A percentile compares a stretch with the other conserved stretches of the same genome.
Conservation (phyloP, 2,113 vertebrate genomes). For the Puntigrus tetrazona region DNA sequence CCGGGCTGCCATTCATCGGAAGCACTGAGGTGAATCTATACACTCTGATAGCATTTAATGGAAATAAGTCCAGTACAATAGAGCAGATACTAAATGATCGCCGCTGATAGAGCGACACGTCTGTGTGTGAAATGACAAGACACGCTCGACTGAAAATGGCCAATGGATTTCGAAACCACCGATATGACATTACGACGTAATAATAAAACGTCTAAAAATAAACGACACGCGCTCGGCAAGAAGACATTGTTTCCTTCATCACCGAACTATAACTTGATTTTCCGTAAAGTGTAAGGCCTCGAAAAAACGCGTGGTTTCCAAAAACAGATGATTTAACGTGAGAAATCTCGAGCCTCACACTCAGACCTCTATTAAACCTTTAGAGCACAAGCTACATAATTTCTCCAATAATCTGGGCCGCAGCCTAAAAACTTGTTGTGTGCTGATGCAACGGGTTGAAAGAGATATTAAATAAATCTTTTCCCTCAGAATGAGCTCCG, state of each 20-base stretch:
- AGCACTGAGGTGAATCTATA: constrained; percentile 39
- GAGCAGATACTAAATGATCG: not conserved
- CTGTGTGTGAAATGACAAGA: constrained; percentile 28
- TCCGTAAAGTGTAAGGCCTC: not conserved
- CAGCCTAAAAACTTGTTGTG: constrained; percentile 50
- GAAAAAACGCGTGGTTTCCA: not conserved
- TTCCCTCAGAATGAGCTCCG: constrained; percentile 44
- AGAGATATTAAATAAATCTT: constrained; percentile 65
- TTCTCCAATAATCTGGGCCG: constrained; percentile 51
- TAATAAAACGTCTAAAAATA: not conserved
- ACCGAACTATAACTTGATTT: constrained; percentile 44
- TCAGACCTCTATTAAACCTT: constrained; percentile 36
- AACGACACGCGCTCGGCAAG: constrained; percentile 33
- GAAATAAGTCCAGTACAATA: constrained; percentile 37
- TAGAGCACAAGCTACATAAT: constrained; percentile 8
- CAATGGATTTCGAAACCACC: constrained; percentile 40
- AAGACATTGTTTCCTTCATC: not conserved
- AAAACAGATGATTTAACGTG: constrained; percentile 9
- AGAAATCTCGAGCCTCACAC: not conserved
- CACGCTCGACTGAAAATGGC: constrained; percentile 46
- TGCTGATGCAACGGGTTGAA: constrained; percentile 71
- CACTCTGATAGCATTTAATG: constrained; percentile 32
- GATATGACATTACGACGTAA: constrained; percentile 47
- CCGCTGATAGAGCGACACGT: not conserved
- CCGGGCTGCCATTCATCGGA: constrained; percentile 22